Evolutionary conservation across 1,140 invertebrate species (phyloP), one percentile per base, ranked within the genome.

Genomic region (Drepana arcuata): DNA sequence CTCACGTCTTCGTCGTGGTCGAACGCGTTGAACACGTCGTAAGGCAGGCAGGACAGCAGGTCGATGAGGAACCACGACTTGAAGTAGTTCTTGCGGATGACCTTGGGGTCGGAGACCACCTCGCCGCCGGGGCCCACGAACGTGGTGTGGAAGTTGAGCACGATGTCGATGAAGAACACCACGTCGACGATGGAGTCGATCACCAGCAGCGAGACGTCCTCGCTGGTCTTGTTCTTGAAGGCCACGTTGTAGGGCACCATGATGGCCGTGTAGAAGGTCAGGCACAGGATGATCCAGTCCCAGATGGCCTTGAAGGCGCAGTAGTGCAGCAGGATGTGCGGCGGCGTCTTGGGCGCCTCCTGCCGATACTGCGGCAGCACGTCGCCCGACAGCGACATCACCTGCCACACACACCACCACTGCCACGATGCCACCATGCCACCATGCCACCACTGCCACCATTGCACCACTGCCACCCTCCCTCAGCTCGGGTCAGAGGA

Each of bases 201-300:
- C 51, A 99, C 95, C 41, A 99, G 88, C 28, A 99, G 88, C 42
- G 94, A 95, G 29, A 99, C 95, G 83, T 99, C 97, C 24, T 99
- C 98, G 83, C 96, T 97, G 40, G 96, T 98, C 86, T 99, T 99
- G 85, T 98, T 99, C 86, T 98, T 98, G 88, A 99, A 99, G 69
- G 98, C 97, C 63, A 99, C 97, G 86, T 99, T 99, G 88, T 98
- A 99, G 40, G 98, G 98, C 58, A 99, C 98, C 95, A 99, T 99
- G 81, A 99, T 98, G 74, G 98, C 97, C 41, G 98, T 99, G 88
- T 99, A 99, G 88, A 99, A 99, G 50, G 98, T 99, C 64, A 99
- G 90, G 86, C 96, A 97, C 40, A 99, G 89, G 79, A 99, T 99
- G 72, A 99, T 95, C 98, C 98, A 99, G 86, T 99, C 98, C 97